These are phyloP conservation scores for Chelmon rostratus DNA, from an alignment of 2,797 vertebrate species.

Conservation along the genomic window DNA sequence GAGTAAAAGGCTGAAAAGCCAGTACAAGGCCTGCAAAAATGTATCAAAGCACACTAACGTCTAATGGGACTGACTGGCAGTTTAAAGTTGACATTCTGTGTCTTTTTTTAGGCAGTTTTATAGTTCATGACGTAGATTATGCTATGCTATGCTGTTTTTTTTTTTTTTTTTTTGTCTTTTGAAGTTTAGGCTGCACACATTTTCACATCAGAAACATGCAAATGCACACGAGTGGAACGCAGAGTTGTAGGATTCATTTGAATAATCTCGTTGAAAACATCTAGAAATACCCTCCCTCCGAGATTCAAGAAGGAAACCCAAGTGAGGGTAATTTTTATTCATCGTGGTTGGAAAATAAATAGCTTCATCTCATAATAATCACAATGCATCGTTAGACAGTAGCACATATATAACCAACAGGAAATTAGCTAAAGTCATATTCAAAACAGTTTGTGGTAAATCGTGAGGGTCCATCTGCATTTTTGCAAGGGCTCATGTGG, in stretches of 20 bases:
- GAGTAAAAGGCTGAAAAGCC: conserved; percentile 63
- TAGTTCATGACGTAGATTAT: conserved; percentile 12
- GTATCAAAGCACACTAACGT: conserved; percentile 63
- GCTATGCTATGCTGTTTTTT: conserved; percentile 3
- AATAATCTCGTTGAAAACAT: conserved; percentile 66
- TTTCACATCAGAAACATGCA: conserved; percentile 67
- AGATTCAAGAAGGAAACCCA: conserved; percentile 60
- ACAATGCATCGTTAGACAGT: conserved; percentile 64
- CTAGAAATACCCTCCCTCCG: conserved; percentile 35
- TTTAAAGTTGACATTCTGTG: conserved; percentile 29
- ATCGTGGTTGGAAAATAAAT: conserved; percentile 73
- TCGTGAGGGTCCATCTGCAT: conserved; percentile 50
- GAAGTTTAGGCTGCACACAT: conserved; percentile 35
- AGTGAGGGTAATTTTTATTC: conserved; percentile 76
- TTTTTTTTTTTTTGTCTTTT: conserved; percentile 38
- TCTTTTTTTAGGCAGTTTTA: conserved; percentile 17
- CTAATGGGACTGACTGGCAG: conserved; percentile 54
- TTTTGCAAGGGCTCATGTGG: conserved; percentile 67
- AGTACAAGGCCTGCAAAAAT: conserved; percentile 56
- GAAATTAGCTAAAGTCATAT: conserved; percentile 52
- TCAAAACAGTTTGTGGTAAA: conserved; percentile 62
- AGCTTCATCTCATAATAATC: conserved; percentile 68
- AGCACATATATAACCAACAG: conserved; percentile 59
- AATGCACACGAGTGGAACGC: conserved; percentile 48
- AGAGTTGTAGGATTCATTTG: conserved; percentile 51